Base-by-base conservation (phyloP, 2,797 vertebrate genomes). In the Pelobates cultripes region DNA sequence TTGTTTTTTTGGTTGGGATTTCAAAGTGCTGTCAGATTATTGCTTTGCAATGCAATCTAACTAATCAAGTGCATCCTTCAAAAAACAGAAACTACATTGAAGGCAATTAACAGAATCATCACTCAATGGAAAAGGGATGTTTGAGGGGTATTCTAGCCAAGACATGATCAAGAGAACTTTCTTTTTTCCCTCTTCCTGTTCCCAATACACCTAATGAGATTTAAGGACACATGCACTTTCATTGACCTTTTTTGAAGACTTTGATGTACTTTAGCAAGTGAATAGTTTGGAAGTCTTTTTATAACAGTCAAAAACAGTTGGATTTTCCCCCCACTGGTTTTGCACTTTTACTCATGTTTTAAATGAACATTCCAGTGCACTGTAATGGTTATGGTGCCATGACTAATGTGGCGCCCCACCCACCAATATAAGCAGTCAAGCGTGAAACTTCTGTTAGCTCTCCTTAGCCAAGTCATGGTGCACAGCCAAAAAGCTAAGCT, bases 211-310 rank as follows among this genome's bases (percentile, higher is more conserved):
- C 47, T 82, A 82, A 77, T 66, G 70, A 82, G 61, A 77, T 74
- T 71, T 43, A 73, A 82, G 69, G 69, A 77, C 77, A 61, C 71
- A 44, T 73, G 77, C 80, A 73, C 80, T 77, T 44, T 66, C 68
- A 66, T 45, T 77, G 45, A 77, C 74, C 80, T 72, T 68, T 15
- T 64, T 57, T 12, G 2, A 3, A 53, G 68, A 45, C 80, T 82
- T 82, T 82, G 28, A 77, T 72, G 80, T 77, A 51, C 68, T 44
- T 77, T 45, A 77, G 69, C 47, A 66, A 43, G 68, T n/a, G 67
- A 51, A 53, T 42, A 43, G 44, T 42, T 76, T n/a, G 68, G 28
- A 13, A 60, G 28, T 40, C n/a, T 42, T 67, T 70, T 70, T 81
- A 70, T 6, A 64, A 64, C 9, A 14, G 3, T 7, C 55, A 57